Conservation (phyloP, 2,888 invertebrate genomes). For the Aethes cnicana region DNA sequence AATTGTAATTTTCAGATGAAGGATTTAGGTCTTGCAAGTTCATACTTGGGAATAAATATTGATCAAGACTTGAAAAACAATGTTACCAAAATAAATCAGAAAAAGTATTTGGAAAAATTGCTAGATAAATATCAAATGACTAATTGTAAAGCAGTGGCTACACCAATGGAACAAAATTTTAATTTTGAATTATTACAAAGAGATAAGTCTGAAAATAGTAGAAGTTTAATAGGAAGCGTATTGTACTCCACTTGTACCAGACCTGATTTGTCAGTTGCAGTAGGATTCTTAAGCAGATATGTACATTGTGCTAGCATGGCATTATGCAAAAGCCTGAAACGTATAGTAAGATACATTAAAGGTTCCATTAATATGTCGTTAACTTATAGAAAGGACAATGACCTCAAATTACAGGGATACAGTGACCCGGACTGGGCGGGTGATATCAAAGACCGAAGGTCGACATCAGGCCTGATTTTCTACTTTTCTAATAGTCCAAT, state of each 20-base stretch:
- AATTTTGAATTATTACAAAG: conserved; percentile 9
- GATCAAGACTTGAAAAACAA: conserved; percentile 8
- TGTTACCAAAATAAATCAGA: conserved; percentile 3
- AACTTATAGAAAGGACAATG: conserved; percentile 4
- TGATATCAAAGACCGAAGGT: conserved; percentile 19
- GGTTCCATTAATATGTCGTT: not conserved
- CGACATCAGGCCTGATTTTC: conserved; percentile 24
- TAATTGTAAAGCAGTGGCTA: conserved; percentile 12
- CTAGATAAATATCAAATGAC: conserved; percentile 5
- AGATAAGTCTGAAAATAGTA: conserved; percentile 2
- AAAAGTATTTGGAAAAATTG: conserved; percentile 8
- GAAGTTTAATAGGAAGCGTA: conserved; percentile 16
- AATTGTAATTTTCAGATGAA: too few species aligned
- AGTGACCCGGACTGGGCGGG: conserved; percentile 32
- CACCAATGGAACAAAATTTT: conserved; percentile 16
- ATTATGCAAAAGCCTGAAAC: conserved; percentile 8
- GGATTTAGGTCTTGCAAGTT: too few species aligned
- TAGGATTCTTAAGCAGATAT: conserved; percentile 25
- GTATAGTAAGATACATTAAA: conserved; percentile 7
- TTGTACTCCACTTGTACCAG: conserved; percentile 20
- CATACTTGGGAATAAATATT: conserved; percentile 11
- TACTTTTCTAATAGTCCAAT: conserved; percentile 23
- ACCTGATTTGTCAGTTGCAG: conserved; percentile 20
- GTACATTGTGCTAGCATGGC: conserved; percentile 17
- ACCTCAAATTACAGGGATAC: conserved; percentile 17